Conservation (phyloP, 1,140 invertebrate genomes). For the Brachionus paranguensis region DNA sequence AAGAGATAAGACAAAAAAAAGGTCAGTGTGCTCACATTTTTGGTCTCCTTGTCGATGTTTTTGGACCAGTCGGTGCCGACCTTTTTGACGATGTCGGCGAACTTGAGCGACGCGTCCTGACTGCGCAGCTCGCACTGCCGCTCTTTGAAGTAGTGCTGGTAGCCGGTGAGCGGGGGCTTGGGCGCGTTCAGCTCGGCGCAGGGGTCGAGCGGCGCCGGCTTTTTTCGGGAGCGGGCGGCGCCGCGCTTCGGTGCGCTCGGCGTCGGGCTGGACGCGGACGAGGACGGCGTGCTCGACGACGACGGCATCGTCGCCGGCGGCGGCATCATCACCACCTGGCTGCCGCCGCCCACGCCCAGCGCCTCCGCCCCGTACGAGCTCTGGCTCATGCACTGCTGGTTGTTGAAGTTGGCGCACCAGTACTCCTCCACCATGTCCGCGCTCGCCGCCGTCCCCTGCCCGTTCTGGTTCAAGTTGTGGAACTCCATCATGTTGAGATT, state of each 20-base stretch:
- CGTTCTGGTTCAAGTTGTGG: not conserved
- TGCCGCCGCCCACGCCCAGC: not conserved
- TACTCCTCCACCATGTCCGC: not conserved
- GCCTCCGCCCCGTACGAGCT: not conserved
- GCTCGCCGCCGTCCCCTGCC: not conserved
- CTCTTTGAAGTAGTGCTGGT: slow-evolving; percentile 22
- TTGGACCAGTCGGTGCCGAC: slow-evolving; percentile 35
- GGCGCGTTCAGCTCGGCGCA: not conserved
- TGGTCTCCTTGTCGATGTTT: slow-evolving; percentile 34
- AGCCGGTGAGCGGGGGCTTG: slow-evolving; percentile 22
- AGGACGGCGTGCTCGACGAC: slow-evolving; percentile 5
- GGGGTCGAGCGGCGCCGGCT: not conserved
- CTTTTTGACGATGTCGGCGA: slow-evolving; percentile 29
- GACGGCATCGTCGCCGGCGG: not conserved
- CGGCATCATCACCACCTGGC: slow-evolving; percentile 27
- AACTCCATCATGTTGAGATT: slow-evolving; percentile 18
- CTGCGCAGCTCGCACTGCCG: slow-evolving; percentile 22
- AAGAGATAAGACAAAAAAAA: not conserved
- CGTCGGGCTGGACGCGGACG: slow-evolving; percentile 11
- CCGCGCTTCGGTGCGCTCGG: not conserved
- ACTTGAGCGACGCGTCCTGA: slow-evolving; percentile 33
- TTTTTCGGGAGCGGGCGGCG: not conserved
- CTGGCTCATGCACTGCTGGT: not conserved
- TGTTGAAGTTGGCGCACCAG: not conserved
- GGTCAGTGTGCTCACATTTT: not conserved